Percentiles rank a stretch among this genome's conserved stretches.
These are phyloP conservation scores for Xenentodon cancila DNA, from an alignment of 2,797 vertebrate genomes.

Conservation along the genomic window DNA sequence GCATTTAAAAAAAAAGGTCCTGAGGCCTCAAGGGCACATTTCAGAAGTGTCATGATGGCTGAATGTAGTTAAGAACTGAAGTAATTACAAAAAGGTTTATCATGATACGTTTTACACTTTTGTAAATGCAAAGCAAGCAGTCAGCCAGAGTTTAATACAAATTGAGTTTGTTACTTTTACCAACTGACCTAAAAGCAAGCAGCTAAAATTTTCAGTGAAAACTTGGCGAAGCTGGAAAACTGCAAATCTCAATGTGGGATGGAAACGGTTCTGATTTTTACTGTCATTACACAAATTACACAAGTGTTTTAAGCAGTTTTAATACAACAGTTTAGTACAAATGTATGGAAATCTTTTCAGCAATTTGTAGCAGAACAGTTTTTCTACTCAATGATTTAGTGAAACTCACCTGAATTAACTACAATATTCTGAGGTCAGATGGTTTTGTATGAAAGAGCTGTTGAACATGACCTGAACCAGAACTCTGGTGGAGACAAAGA, in stretches of 20 bases:
- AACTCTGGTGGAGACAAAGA: constrained; percentile 17
- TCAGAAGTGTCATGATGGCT: no score
- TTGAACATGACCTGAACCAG: neutral
- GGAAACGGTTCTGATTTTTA: neutral
- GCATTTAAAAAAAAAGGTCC: no score
- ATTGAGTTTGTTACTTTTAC: no score
- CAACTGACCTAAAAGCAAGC: no score
- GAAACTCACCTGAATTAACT: constrained; percentile 10
- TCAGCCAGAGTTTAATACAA: no score
- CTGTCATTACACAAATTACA: constrained; percentile 6
- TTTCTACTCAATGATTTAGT: neutral
- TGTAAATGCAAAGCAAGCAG: no score
- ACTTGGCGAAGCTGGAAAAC: no score
- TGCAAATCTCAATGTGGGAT: neutral
- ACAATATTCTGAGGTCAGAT: constrained; percentile 44
- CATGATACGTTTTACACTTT: no score
- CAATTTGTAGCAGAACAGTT: constrained; percentile 1
- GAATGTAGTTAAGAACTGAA: no score
- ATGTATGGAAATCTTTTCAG: constrained; percentile 51
- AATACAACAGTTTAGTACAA: constrained; percentile 66
- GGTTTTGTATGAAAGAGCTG: constrained; percentile 8
- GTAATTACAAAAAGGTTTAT: no score
- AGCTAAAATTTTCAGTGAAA: no score
- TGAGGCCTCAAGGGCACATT: no score
- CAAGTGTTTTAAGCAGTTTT: constrained; percentile 46